phyloP scores from a whole-genome alignment of 2,888 invertebrate genomes.

The Eumacrocentrus americanus region DNA sequence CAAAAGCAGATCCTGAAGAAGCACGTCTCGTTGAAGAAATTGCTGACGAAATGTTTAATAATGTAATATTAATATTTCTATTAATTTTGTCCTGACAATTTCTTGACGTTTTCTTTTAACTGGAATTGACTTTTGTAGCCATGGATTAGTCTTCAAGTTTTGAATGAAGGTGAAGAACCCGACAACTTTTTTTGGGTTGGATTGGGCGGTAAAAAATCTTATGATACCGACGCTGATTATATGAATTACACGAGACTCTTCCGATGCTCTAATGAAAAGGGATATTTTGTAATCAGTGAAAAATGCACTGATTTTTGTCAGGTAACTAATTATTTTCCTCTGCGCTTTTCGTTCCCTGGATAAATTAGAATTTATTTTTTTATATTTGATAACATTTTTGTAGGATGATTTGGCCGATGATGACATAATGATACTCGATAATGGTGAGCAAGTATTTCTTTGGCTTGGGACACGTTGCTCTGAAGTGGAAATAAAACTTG shows the following conservation, averaged over 20 bases:
- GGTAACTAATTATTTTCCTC: conserved; percentile 65
- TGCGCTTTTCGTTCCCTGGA: background rate
- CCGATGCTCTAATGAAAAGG: conserved; percentile 98
- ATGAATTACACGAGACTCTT: conserved; percentile 94
- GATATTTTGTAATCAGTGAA: conserved; percentile 98
- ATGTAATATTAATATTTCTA: conserved; percentile 65
- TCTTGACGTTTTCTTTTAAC: conserved; percentile 10
- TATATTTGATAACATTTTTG: conserved; percentile 20
- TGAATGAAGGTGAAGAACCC: conserved; percentile 94
- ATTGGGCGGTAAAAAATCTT: conserved; percentile 88
- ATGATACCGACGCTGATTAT: conserved; percentile 87
- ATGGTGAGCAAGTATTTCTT: conserved; percentile 95
- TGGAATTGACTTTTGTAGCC: conserved; percentile 50
- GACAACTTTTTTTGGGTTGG: conserved; percentile 99
- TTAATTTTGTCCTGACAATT: background rate
- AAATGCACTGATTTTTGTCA: conserved; percentile 99
- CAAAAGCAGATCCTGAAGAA: conserved; percentile 83
- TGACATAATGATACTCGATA: conserved; percentile 99
- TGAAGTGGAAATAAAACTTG: conserved; percentile 98
- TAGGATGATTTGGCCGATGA: conserved; percentile 98
- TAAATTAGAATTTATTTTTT: conserved; percentile 3
- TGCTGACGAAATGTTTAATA: conserved; percentile 91
- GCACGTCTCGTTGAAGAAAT: conserved; percentile 87
- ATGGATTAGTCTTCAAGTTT: conserved; percentile 71
- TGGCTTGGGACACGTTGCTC: conserved; percentile 97